Evolutionary conservation across 1,140 invertebrate genomes (phyloP).

Genomic region (Zaprionus ghesquierei): DNA sequence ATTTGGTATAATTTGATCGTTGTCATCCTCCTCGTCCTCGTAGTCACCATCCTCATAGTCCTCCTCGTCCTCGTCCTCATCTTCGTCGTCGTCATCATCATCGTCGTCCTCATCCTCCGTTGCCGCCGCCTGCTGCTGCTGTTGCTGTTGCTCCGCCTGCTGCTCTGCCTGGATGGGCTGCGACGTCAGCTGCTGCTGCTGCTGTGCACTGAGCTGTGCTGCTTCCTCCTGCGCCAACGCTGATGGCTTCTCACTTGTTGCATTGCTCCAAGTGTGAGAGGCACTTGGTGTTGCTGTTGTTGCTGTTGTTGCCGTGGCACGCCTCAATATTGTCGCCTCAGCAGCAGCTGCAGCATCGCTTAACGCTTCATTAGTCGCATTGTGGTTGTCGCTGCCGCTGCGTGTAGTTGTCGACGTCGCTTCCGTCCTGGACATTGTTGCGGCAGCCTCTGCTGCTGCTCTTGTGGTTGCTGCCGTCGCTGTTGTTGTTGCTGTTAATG

Average conservation of each 20-base stretch:
- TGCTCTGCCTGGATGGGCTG: conserved; percentile 10
- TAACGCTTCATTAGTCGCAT: conserved; percentile 77
- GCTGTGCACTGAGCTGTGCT: conserved; percentile 38
- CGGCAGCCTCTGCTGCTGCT: conserved; percentile 1
- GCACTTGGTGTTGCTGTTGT: not conserved
- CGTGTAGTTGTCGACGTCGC: conserved; percentile 12
- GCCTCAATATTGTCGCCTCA: conserved; percentile 55
- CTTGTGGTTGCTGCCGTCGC: conserved; percentile 1
- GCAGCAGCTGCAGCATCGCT: conserved; percentile 47
- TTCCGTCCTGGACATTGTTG: conserved; percentile 2
- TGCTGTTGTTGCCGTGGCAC: conserved; percentile 23
- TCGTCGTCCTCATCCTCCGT: conserved; percentile 59
- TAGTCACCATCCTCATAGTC: conserved; percentile 42
- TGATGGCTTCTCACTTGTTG: conserved; percentile 59
- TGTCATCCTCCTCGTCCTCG: conserved; percentile 61
- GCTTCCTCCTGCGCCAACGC: too few species aligned
- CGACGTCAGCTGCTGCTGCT: conserved; percentile 35
- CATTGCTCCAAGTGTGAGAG: conserved; percentile 5
- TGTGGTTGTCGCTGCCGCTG: conserved; percentile 48
- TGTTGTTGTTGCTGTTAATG: conserved; percentile 9
- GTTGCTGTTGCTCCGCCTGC: conserved; percentile 1
- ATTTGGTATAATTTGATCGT: conserved; percentile 78
- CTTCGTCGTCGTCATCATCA: conserved; percentile 61
- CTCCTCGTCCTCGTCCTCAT: conserved; percentile 63
- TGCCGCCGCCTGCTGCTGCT: conserved; percentile 1